phyloP scores from a whole-genome alignment of 2,888 invertebrate species.

The Orthosia gothica region DNA sequence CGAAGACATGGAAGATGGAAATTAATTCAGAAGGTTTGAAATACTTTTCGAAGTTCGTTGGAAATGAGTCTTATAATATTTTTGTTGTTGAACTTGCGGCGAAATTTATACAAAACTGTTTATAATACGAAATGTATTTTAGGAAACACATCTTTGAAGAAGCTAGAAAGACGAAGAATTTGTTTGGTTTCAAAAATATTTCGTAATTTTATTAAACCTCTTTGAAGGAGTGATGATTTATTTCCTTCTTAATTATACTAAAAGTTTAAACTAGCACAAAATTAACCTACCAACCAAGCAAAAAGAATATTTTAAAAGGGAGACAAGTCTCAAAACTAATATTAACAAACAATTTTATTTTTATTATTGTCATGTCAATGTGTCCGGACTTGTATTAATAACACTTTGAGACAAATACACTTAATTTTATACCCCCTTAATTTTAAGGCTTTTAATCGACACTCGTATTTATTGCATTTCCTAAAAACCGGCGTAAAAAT shows the following conservation, averaged over 20 bases:
- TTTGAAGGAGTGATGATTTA: too few species aligned
- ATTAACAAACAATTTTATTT: too few species aligned
- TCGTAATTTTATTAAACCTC: background rate
- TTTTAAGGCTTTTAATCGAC: too few species aligned
- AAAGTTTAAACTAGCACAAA: background rate
- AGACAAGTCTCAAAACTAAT: too few species aligned
- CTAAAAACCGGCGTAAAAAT: too few species aligned
- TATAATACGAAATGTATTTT: constrained; percentile 8
- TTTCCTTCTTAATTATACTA: background rate
- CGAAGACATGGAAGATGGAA: constrained; percentile 36
- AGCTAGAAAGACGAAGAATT: background rate
- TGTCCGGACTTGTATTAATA: too few species aligned
- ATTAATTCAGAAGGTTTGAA: constrained; percentile 42
- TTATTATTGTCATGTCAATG: too few species aligned
- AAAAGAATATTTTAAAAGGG: too few species aligned
- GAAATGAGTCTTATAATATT: constrained; percentile 45
- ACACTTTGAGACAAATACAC: too few species aligned
- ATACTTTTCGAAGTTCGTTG: constrained; percentile 35
- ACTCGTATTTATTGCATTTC: too few species aligned
- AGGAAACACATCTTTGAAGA: background rate
- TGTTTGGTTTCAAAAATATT: background rate
- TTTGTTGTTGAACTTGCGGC: constrained; percentile 22
- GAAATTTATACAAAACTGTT: constrained; percentile 8
- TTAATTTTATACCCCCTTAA: too few species aligned
- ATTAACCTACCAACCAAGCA: too few species aligned